A percentile compares a stretch with the other conserved stretches of the same genome.
phyloP scores from a whole-genome alignment of 1,140 invertebrate genomes.

The Lysiphlebus fabarum region DNA sequence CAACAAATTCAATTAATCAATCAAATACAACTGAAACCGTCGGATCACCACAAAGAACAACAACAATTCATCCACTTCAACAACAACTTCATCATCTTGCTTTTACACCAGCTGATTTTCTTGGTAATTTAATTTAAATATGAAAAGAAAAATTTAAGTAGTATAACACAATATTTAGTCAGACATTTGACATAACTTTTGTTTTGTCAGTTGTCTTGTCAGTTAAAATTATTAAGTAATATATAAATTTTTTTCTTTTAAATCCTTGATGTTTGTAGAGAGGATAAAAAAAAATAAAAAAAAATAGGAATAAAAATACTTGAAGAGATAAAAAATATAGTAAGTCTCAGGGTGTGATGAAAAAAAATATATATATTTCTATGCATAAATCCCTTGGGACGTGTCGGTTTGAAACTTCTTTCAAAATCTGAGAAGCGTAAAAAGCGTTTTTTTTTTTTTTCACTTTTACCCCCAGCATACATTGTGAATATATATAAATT shows the following conservation, averaged over 20 bases:
- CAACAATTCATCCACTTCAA: slow-evolving; percentile 45
- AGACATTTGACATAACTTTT: neutral
- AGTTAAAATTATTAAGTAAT: neutral
- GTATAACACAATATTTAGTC: neutral
- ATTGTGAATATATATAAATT: too few relatives aligned
- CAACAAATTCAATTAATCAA: slow-evolving; percentile 30
- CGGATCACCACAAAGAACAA: slow-evolving; percentile 31
- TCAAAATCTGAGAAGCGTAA: slow-evolving; percentile 26
- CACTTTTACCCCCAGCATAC: too few relatives aligned
- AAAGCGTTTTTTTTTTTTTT: slow-evolving; percentile 19
- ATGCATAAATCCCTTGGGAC: slow-evolving; percentile 35
- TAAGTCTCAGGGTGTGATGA: neutral
- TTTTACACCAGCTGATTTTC: slow-evolving; percentile 66
- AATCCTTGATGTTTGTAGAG: neutral
- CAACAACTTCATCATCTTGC: slow-evolving; percentile 60
- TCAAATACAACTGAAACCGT: slow-evolving; percentile 31
- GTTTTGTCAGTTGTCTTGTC: neutral
- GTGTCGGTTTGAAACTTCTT: slow-evolving; percentile 27
- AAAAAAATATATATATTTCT: slow-evolving; percentile 29
- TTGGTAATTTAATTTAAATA: slow-evolving; percentile 58
- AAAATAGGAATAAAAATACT: too few relatives aligned
- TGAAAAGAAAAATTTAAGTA: slow-evolving; percentile 2
- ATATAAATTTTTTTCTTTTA: neutral
- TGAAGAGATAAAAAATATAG: neutral
- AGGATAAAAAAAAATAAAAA: slow-evolving; percentile 13